Percentiles rank a stretch among this genome's conserved stretches.
phyloP scores from a whole-genome alignment of 2,797 vertebrate species.

The Zalophus californianus region DNA sequence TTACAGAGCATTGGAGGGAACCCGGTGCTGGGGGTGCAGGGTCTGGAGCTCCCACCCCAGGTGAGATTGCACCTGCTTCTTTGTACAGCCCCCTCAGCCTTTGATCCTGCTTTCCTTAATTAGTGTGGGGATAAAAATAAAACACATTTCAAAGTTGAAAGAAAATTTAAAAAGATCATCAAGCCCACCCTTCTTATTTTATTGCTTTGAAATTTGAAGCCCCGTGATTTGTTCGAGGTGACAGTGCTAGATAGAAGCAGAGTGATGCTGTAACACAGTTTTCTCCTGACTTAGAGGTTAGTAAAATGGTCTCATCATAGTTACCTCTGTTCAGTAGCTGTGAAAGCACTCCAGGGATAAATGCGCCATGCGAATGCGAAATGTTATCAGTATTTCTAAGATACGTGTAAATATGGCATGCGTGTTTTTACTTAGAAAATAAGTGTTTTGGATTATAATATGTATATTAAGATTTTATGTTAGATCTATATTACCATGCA shows the following conservation, averaged over 20 bases:
- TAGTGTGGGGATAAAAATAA: background rate
- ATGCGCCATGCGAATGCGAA: background rate
- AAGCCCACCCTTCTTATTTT: background rate
- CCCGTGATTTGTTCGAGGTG: background rate
- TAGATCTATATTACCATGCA: background rate
- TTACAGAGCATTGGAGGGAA: background rate
- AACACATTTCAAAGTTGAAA: background rate
- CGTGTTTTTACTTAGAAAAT: background rate
- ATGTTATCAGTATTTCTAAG: background rate
- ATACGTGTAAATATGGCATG: background rate
- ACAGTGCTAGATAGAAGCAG: background rate
- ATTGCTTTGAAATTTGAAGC: background rate
- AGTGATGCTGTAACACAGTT: background rate
- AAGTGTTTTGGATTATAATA: constrained; percentile 23
- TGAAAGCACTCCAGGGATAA: background rate
- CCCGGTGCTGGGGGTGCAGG: too few relatives aligned
- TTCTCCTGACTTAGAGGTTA: background rate
- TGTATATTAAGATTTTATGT: background rate
- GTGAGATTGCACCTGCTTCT: background rate
- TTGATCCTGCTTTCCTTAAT: background rate
- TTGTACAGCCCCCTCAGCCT: background rate
- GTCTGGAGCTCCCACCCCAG: background rate
- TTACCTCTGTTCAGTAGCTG: background rate
- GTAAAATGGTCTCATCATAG: background rate
- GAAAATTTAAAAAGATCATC: background rate